A percentile compares a stretch with the other conserved stretches of the same genome.
Evolutionary conservation across 2,797 vertebrate species (phyloP).

Genomic region (Acanthornis magna): DNA sequence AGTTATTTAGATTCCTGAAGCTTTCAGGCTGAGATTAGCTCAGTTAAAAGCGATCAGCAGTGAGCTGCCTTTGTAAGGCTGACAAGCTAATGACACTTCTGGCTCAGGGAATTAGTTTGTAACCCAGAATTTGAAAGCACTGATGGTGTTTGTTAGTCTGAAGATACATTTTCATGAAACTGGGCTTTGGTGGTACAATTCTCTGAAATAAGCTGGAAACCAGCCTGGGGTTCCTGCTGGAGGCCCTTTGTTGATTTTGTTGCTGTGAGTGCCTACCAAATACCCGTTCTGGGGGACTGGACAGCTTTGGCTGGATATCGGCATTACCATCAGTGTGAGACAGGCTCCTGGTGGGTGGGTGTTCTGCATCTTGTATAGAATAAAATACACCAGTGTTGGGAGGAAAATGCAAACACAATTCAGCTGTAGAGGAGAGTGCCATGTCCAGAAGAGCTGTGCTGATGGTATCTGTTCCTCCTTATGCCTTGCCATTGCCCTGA

Average conservation of each 20-base stretch:
- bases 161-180: constrained; percentile 32
- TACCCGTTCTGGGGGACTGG: not conserved
- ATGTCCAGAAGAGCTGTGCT: not conserved
- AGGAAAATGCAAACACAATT: rapidly evolving
- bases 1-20: constrained; percentile 68
- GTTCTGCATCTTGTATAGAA: not conserved
- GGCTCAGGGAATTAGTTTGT: constrained; percentile 48
- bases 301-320: not conserved
- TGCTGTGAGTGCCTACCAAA: not conserved
- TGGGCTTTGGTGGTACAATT: not conserved
- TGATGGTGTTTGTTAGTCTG: constrained; percentile 25
- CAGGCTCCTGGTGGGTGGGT: not conserved
- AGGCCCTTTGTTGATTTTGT: not conserved
- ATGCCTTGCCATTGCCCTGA: rapidly evolving
- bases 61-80: constrained; percentile 60
- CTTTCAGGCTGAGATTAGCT: constrained; percentile 68
- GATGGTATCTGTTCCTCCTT: rapidly evolving
- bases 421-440: not conserved
- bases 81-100: constrained; percentile 71
- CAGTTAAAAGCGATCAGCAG: constrained; percentile 54
- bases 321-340: not conserved
- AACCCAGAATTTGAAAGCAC: constrained; percentile 29
- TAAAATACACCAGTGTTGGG: not conserved
- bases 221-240: not conserved
- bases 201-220: not conserved